Base-by-base conservation (phyloP, 2,113 vertebrate species). In the Platichthys flesus region DNA sequence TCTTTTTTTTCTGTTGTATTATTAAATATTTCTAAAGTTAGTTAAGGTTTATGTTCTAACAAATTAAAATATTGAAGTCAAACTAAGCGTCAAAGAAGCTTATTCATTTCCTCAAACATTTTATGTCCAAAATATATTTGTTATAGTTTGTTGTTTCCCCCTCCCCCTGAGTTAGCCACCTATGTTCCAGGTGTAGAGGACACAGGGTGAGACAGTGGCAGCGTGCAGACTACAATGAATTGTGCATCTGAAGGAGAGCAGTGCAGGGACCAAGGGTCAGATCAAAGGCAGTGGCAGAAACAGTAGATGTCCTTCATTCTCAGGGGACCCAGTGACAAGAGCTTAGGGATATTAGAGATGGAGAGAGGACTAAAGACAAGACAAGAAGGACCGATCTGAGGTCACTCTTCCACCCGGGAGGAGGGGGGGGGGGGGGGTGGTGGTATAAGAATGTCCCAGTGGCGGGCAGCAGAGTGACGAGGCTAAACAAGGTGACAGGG, bases 301-400 rank as follows among this genome's bases (percentile, higher is more conserved):
- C 69, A 59, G 56, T 57, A 67, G 62, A 75, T 83, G 81, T 74
- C 61, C 26, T 35, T 78, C 12, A 8, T 37, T 85, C 78, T 78
- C 83, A 7, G 65, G 71, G 71, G 76, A 81, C 56, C 8, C 2
- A 1, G 2, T 24, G 78, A 80, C 82, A 77, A 59, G 67, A 77
- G 45, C 49, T 2, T n/a, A 37, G 28, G 5, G 72, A 66, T 74
- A 52, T 74, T 55, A 59, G 42, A 70, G 67, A 60, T 35, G 13
- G 67, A 69, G 59, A 24, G 5, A 52, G 23, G 45, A 9, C 55
- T 45, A 57, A 64, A 31, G 66, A 21, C 2, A 23, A 23, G 9
- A 70, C 75, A 60, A 74, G 62, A 67, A 6, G 31, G 59, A 86
- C 57, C 26, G 59, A 47, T 79, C 51, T 21, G 60, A 71, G 79